Percentiles rank a stretch among this genome's conserved stretches.
Conservation (phyloP, 1,140 invertebrate genomes). For the Aphelenchoides avenae region DNA sequence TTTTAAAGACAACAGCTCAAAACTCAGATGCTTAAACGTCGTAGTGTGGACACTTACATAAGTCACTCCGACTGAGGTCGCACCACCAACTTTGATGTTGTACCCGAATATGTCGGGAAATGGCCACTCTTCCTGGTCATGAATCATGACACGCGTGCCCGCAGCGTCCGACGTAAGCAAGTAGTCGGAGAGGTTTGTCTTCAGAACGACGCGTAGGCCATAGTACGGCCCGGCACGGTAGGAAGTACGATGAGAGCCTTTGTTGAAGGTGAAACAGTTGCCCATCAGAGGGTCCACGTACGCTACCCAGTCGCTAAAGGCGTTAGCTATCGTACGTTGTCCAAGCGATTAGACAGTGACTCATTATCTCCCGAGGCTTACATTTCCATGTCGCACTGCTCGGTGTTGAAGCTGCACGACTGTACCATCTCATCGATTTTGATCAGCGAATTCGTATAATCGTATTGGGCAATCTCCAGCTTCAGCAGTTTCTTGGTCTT, state of each 20-base stretch:
- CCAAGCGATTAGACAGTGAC: not conserved
- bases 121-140: slow-evolving; percentile 26
- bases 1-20: not conserved
- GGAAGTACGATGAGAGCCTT: slow-evolving; percentile 8
- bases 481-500: slow-evolving; percentile 7
- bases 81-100: too few relatives aligned
- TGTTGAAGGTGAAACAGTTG: slow-evolving; percentile 36
- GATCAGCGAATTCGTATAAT: slow-evolving; percentile 1
- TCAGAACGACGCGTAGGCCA: slow-evolving; percentile 20
- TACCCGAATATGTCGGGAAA: too few relatives aligned
- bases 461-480: slow-evolving; percentile 27
- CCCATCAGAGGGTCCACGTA: slow-evolving; percentile 31
- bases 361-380: not conserved
- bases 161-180: slow-evolving; percentile 20
- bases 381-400: slow-evolving; percentile 11
- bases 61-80: slow-evolving; percentile 12
- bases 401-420: slow-evolving; percentile 36
- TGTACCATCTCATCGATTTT: slow-evolving; percentile 18
- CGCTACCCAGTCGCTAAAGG: slow-evolving; percentile 32
- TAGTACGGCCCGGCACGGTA: slow-evolving; percentile 34
- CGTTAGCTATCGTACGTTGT: slow-evolving; percentile 1
- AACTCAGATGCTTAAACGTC: slow-evolving; percentile 2
- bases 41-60: not conserved
- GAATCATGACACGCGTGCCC: slow-evolving; percentile 31
- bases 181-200: slow-evolving; percentile 34